These are phyloP conservation scores for Megaptera novaeangliae DNA, from an alignment of 2,113 vertebrate genomes.

Conservation along the genomic window DNA sequence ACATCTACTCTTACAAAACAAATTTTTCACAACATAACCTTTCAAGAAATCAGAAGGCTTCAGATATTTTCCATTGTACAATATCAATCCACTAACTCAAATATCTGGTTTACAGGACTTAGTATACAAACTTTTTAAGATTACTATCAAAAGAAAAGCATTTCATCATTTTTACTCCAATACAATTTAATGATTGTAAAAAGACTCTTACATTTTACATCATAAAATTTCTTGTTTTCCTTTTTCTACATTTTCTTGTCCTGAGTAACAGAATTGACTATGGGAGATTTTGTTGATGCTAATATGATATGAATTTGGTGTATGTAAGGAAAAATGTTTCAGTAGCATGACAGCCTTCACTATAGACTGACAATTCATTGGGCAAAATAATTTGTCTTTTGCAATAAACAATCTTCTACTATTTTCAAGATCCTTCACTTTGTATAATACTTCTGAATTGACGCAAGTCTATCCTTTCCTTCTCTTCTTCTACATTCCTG, in stretches of 20 bases:
- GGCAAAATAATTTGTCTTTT: conserved; percentile 19
- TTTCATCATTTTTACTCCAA: neutral
- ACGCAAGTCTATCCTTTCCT: neutral
- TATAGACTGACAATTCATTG: neutral
- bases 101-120: conserved; percentile 38
- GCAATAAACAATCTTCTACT: neutral
- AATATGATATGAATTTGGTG: neutral
- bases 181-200: neutral
- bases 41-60: conserved; percentile 75
- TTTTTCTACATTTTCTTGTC: neutral
- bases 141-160: conserved; percentile 37
- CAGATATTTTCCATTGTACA: conserved; percentile 65
- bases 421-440: conserved; percentile 30
- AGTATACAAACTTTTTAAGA: conserved; percentile 19
- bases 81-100: conserved; percentile 50
- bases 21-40: conserved; percentile 72
- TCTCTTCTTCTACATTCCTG: neutral
- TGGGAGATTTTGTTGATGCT: neutral
- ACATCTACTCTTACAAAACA: conserved; percentile 73
- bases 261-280: neutral
- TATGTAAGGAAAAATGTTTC: conserved; percentile 13
- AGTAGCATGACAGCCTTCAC: neutral
- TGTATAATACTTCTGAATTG: neutral
- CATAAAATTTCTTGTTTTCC: neutral
- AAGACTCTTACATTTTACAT: neutral